Conservation (phyloP, 2,113 vertebrate genomes). For the Neoarius graeffei region DNA sequence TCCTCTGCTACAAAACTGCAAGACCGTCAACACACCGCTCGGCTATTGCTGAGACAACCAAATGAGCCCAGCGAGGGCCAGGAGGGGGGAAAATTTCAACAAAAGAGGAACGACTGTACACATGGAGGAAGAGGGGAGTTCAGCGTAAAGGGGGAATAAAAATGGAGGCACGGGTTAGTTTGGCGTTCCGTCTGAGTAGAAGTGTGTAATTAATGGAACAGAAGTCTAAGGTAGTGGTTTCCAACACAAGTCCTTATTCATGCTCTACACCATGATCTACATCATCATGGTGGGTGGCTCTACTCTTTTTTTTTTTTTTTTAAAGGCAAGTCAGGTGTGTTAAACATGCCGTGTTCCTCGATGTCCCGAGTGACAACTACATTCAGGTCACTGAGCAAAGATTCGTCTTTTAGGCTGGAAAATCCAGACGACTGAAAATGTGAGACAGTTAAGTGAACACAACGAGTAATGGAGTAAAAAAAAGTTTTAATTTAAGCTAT, state of each 20-base stretch:
- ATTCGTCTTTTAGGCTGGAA: background rate
- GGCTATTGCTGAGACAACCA: constrained; percentile 38
- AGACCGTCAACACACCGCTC: constrained; percentile 49
- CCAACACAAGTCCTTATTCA: background rate
- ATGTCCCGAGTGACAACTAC: background rate
- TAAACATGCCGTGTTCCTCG: background rate
- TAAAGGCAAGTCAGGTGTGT: background rate
- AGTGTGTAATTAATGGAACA: background rate
- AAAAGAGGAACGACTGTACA: constrained; percentile 41
- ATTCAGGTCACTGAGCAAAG: background rate
- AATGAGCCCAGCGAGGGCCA: constrained; percentile 20
- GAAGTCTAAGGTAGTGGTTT: background rate
- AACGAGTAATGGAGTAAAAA: background rate
- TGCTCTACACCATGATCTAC: background rate
- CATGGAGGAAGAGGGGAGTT: constrained; percentile 36
- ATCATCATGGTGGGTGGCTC: background rate
- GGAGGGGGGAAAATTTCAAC: background rate
- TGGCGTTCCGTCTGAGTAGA: background rate
- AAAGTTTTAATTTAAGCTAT: background rate
- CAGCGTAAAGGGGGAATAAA: background rate
- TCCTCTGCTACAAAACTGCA: constrained; percentile 64
- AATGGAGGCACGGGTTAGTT: background rate
- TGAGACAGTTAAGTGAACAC: background rate
- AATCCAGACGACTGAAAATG: background rate
- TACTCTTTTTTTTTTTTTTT: background rate